Evolutionary conservation across 2,113 vertebrate species (phyloP), one percentile per base, ranked within the genome.

Genomic region (Channa argus): DNA sequence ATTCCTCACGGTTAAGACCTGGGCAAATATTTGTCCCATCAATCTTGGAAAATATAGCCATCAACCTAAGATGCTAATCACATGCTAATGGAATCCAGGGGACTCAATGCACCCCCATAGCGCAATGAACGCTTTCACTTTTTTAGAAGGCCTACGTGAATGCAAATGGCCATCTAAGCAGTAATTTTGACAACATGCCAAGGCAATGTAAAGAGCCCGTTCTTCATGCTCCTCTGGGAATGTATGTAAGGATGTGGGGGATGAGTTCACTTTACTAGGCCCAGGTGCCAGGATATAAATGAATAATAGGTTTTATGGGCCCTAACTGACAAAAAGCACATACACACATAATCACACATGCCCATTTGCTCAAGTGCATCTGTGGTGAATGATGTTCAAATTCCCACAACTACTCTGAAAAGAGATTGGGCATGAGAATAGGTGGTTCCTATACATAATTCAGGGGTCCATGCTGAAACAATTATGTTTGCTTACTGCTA

Each of bases 11-110:
- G 83, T 83, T 90, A 91, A 91, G 85, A 80, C 86, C 77, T 82
- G 80, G 70, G 83, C 88, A 92, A 93, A 93, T 93, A 92, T 93
- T 93, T 92, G 86, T 89, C 88, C 84, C 88, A 92, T 92, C 91
- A 92, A 91, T 91, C 88, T 87, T 41, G 43, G 80, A 87, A 91
- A 90, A 92, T 93, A 92, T 92, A 92, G 90, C 88, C 92, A 90
- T 92, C 92, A 92, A 89, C 64, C 68, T 55, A 54, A 90, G 86
- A 90, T 90, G 89, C 69, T 91, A 93, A 92, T 93, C 87, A 90
- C 87, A 92, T 92, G 90, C 92, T 91, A 92, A 93, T 93, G 76
- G 83, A 64, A 89, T 80, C 89, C 68, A 54, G 71, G 71, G 74
- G 75, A 80, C 83, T 90, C 89, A 86, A 86, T 88, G 84, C 83